These are phyloP conservation scores for Promerops cafer DNA, from an alignment of 2,113 vertebrate species.

Conservation along the genomic window DNA sequence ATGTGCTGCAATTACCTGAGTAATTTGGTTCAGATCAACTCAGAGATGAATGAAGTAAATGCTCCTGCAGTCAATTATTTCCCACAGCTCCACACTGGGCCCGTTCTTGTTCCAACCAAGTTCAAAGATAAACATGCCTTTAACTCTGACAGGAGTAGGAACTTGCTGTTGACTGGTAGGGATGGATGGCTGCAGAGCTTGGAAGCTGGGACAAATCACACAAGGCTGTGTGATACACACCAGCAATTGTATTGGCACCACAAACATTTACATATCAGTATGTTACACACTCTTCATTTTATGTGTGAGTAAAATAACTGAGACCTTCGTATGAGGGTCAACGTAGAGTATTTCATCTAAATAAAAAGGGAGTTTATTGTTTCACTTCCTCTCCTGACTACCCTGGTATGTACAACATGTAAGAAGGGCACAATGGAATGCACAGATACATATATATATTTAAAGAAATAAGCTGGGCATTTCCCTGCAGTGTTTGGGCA, in stretches of 20 bases:
- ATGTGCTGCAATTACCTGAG: background rate
- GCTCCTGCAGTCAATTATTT: background rate
- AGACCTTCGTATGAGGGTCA: background rate
- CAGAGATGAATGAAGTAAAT: background rate
- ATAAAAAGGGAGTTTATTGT: background rate
- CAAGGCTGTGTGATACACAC: background rate
- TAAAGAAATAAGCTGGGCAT: background rate
- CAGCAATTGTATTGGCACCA: background rate
- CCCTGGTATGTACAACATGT: background rate
- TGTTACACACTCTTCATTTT: background rate
- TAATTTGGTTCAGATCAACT: background rate
- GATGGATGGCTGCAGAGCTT: background rate
- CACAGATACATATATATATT: background rate
- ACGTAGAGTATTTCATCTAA: background rate
- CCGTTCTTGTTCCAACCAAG: background rate
- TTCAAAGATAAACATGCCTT: background rate
- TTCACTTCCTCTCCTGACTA: background rate
- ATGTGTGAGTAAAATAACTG: background rate
- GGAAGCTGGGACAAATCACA: constrained; percentile 6
- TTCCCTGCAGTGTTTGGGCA: background rate
- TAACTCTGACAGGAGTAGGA: background rate
- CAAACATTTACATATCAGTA: background rate
- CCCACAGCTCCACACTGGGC: background rate
- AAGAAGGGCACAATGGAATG: background rate
- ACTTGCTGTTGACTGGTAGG: background rate